Base-by-base conservation (phyloP, 1,140 invertebrate species). In the Scaptodrosophila lebanonensis region DNA sequence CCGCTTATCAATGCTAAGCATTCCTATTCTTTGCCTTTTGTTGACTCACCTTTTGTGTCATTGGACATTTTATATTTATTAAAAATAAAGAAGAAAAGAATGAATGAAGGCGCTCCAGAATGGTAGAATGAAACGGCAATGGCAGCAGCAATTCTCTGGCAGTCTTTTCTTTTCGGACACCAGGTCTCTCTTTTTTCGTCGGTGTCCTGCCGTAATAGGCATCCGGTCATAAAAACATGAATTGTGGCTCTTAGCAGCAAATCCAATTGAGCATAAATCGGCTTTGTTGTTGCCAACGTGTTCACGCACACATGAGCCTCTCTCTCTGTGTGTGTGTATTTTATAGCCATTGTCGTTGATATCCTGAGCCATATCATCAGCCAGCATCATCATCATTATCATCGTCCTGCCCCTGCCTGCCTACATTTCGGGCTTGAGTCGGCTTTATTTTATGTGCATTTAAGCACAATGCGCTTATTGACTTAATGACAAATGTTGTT, bases 261-360 rank as follows among this genome's bases (percentile, higher is more conserved):
- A 82, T 82, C 75, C 75, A 82, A 82, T 82, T 82, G 75, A 70
- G 75, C 75, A 82, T 82, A 82, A 82, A 82, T 82, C 75, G 75
- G 75, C 75, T 82, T 82, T 82, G 69, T 82, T 53, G 53, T 45
- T 48, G 30, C 7, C 29, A 53, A 30, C n/a, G n/a, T n/a, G n/a
- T n/a, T n/a, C n/a, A n/a, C n/a, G 43, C 53, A 32, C 63, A 72
- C 67, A 79, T 72, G 73, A 66, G 72, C n/a, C n/a, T n/a, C n/a
- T n/a, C n/a, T n/a, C n/a, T n/a, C n/a, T n/a, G n/a, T n/a, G n/a
- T n/a, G n/a, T n/a, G n/a, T 33, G 32, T 38, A 2, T 38, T 12
- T 38, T 38, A 16, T 33, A 8, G 32, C 9, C 3, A 11, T 33
- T 33, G 32, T 33, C 12, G 32, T 33, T 33, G 8, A n/a, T n/a